Percentiles rank a stretch among this genome's conserved stretches.
Conservation (phyloP, 2,797 vertebrate genomes). For the Luscinia luscinia region DNA sequence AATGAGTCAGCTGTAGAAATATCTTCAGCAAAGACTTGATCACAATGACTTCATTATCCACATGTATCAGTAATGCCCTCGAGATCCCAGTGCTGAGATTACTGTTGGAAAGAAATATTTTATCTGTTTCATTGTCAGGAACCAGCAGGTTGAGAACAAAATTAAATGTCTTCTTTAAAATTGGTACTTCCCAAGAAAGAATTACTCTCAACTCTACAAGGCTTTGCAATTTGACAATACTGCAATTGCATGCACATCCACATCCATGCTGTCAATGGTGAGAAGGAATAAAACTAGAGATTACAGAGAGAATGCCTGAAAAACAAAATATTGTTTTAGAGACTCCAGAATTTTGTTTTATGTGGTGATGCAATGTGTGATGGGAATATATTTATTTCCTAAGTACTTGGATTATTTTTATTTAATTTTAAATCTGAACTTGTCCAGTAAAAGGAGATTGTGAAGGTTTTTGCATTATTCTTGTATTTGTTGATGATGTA, state of each 20-base stretch:
- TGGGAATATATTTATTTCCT: not conserved
- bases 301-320: not conserved
- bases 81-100: not conserved
- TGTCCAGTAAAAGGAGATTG: not conserved
- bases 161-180: not conserved
- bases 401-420: not conserved
- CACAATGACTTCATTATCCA: slow-evolving; percentile 36
- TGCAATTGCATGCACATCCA: not conserved
- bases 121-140: slow-evolving; percentile 15
- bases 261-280: not conserved
- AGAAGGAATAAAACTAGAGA: not conserved
- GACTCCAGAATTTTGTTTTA: not conserved
- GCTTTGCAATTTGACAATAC: not conserved
- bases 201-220: not conserved
- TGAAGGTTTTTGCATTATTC: not conserved
- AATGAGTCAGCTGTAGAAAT: slow-evolving; percentile 22
- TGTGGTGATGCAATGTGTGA: not conserved
- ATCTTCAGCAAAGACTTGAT: slow-evolving; percentile 3
- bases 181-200: not conserved
- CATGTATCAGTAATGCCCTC: not conserved
- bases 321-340: not conserved
- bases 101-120: slow-evolving; percentile 22
- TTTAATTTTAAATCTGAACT: not conserved
- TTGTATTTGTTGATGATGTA: not conserved
- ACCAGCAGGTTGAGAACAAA: slow-evolving; percentile 15